Percentiles rank a stretch among this genome's conserved stretches.
These are phyloP conservation scores for Ictalurus furcatus DNA, from an alignment of 2,113 vertebrate genomes.

Conservation along the genomic window DNA sequence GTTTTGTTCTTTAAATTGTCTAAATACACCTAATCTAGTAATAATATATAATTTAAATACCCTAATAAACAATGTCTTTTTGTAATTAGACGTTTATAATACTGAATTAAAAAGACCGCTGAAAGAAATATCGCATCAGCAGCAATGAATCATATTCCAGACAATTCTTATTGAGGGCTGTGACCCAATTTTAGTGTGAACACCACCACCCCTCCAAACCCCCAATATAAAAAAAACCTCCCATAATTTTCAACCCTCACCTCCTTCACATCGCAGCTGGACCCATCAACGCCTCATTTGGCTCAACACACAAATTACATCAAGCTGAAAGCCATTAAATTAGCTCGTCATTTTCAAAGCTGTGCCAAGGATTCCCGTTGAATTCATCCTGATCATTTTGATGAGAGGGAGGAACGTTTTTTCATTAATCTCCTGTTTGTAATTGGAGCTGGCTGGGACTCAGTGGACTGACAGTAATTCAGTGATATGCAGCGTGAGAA, in stretches of 20 bases:
- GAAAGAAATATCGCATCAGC: background rate
- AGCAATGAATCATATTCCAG: background rate
- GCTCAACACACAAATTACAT: constrained; percentile 44
- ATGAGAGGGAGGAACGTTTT: constrained; percentile 21
- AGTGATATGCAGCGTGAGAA: constrained; percentile 48
- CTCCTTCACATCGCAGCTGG: constrained; percentile 39
- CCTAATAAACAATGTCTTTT: background rate
- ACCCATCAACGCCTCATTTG: constrained; percentile 47
- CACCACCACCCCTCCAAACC: background rate
- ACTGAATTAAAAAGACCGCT: background rate
- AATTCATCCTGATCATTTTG: constrained; percentile 48
- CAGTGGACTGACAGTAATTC: constrained; percentile 45
- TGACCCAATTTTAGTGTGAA: constrained; percentile 4
- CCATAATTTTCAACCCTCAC: constrained; percentile 35
- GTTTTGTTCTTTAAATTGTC: background rate
- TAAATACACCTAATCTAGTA: background rate
- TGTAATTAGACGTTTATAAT: background rate
- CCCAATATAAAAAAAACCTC: background rate
- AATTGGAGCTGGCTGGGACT: constrained; percentile 41
- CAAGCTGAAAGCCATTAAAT: constrained; percentile 52
- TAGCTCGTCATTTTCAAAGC: constrained; percentile 37
- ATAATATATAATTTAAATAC: background rate
- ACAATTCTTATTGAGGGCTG: background rate
- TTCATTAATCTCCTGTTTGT: constrained; percentile 48
- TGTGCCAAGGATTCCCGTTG: constrained; percentile 45